Evolutionary conservation across 1,140 invertebrate species (phyloP).

Genomic region (Drosophila ogumai): DNA sequence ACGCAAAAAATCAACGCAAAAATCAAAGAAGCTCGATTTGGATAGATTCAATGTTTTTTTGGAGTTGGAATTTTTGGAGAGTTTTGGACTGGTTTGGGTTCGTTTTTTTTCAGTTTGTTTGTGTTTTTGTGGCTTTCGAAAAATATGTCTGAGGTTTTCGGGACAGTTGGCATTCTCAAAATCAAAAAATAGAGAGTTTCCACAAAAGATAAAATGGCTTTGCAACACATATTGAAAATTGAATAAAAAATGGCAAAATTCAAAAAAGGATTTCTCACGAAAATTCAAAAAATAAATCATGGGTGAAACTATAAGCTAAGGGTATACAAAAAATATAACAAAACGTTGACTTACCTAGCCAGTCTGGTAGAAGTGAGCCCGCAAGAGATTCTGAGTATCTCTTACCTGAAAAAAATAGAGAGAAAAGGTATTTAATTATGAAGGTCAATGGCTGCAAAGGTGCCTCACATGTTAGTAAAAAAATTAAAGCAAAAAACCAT

Average conservation of each 20-base stretch:
- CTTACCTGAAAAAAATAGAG: slow-evolving; percentile 81
- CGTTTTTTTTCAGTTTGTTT: slow-evolving; percentile 13
- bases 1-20: slow-evolving; percentile 65
- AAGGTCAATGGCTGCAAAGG: not conserved
- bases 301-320: slow-evolving; percentile 69
- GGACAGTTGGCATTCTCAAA: slow-evolving; percentile 41
- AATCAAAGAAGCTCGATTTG: slow-evolving; percentile 69
- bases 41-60: slow-evolving; percentile 32
- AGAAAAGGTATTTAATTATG: slow-evolving; percentile 41
- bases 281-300: slow-evolving; percentile 67
- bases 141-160: slow-evolving; percentile 21
- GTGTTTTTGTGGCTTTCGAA: slow-evolving; percentile 43
- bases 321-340: slow-evolving; percentile 67
- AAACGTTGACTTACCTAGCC: slow-evolving; percentile 84
- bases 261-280: slow-evolving; percentile 50
- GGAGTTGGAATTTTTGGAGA: slow-evolving; percentile 31
- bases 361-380: slow-evolving; percentile 85
- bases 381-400: slow-evolving; percentile 86
- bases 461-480: slow-evolving; percentile 50
- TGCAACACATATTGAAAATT: slow-evolving; percentile 62
- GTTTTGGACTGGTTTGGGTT: slow-evolving; percentile 35
- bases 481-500: not conserved
- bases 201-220: slow-evolving; percentile 44
- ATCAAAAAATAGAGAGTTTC: slow-evolving; percentile 51
- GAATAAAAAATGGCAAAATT: slow-evolving; percentile 48